Evolutionary conservation across 2,113 vertebrate genomes (phyloP), one percentile per base, ranked within the genome.

Genomic region (Platichthys flesus): DNA sequence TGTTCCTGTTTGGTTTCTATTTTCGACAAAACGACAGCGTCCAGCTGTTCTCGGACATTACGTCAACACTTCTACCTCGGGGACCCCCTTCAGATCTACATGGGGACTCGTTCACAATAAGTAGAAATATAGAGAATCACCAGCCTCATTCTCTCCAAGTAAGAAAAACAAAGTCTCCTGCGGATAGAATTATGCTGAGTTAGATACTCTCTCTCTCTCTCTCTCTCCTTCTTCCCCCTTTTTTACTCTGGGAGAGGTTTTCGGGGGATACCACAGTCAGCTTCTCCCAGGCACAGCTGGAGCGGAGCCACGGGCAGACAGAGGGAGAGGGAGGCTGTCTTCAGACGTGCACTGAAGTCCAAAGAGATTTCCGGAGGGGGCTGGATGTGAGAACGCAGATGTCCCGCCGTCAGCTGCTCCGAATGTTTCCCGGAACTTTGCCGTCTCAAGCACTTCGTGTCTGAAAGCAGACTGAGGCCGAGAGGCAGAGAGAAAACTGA

Each of bases 261-360:
- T 90, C 81, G 51, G 49, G 85, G 85, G 90, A 90, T 77, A 85
- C 87, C 85, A 47, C 84, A 86, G 83, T 87, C 86, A 83, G 88
- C 83, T 90, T 89, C 91, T 92, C 92, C 91, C 92, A 91, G 89
- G 89, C 76, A 67, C 60, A 24, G 61, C 76, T 90, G 89, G 89
- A 88, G 66, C 79, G 2, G 57, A 8, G 85, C 89, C 72, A 84
- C 75, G 23, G 78, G 73, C 12, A 47, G 67, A 76, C 18, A 26
- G 68, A 42, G 13, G 51, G 66, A 26, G 68, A 42, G 13, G 51
- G 66, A 37, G 0, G 9, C 45, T 42, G 40, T 42, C 12, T 42
- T 42, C 40, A 42, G 40, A 42, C 40, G 3, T 13, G 40, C 40
- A 42, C 10, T 42, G 40, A 42, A 42, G 40, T 42, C 40, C 40